Evolutionary conservation across 1,140 invertebrate species (phyloP).

Genomic region (Apis florea): DNA sequence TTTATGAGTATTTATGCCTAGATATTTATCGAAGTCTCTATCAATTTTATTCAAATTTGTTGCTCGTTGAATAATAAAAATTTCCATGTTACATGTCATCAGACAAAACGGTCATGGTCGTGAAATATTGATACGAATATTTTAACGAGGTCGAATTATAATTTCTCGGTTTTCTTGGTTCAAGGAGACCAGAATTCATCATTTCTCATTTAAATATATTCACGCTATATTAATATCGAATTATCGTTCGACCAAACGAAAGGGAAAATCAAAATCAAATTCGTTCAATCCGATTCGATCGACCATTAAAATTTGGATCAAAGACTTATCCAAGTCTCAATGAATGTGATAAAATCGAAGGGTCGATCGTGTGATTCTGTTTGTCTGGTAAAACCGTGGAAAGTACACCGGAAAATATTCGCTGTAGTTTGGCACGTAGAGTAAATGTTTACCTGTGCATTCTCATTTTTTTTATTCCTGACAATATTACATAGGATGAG

Average conservation of each 20-base stretch:
- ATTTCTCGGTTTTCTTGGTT: background rate
- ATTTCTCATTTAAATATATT: background rate
- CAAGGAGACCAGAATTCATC: background rate
- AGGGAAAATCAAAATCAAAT: background rate
- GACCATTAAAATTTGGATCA: background rate
- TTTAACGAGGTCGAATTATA: slow-evolving; percentile 10
- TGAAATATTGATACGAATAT: slow-evolving; percentile 34
- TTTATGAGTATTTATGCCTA: slow-evolving; percentile 14
- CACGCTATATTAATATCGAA: too few relatives aligned
- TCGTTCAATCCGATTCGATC: too few relatives aligned
- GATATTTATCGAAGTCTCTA: slow-evolving; percentile 17
- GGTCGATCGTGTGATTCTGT: background rate
- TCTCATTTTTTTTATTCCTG: background rate
- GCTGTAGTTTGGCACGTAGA: background rate
- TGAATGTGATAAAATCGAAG: background rate
- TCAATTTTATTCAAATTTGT: slow-evolving; percentile 28
- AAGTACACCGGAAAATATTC: background rate
- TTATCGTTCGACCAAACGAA: background rate
- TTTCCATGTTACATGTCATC: slow-evolving; percentile 6
- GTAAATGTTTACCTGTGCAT: slow-evolving; percentile 29
- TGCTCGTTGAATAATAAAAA: slow-evolving; percentile 22
- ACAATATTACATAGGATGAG: too few relatives aligned
- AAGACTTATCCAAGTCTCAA: background rate
- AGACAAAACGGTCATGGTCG: slow-evolving; percentile 23
- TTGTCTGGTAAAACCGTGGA: background rate